Evolutionary conservation across 2,888 invertebrate species (phyloP), one percentile per base, ranked within the genome.

Genomic region (Epicampocera succincta): DNA sequence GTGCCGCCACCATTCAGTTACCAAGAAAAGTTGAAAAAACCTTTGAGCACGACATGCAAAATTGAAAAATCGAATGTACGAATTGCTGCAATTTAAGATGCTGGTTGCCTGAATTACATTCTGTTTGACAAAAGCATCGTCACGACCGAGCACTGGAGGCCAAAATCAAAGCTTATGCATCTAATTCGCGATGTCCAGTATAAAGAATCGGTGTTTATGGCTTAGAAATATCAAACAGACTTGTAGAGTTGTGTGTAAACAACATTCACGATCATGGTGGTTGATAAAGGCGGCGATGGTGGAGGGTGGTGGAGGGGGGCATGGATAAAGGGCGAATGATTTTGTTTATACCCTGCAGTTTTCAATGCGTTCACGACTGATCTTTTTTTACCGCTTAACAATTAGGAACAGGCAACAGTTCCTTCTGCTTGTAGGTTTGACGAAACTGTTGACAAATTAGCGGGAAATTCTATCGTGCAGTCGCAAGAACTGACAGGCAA

Each of bases 11-110:
- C 56, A 21, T 73, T 77, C 48, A 73, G 68, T 72, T 79, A 68
- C 54, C 46, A 42, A 52, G 60, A 72, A 79, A 72, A 80, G 68
- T 73, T 77, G 54, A 63, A 81, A 76, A 61, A 81, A 81, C 73
- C 46, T 68, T 69, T 33, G 50, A 73, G 61, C 81, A 77, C 72
- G 73, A 81, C 50, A 72, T 69, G 63, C 46, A 56, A 40, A 60
- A 68, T 8, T 46, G 8, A 76, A 48, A 25, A 58, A 48, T 58
- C 29, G 65, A 74, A 74, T 66, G 40, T 42, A 66, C 56, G 54
- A 48, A 73, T 58, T 33, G 50, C 21, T 56, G 54, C 50, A 75
- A 58, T 29, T 65, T 63, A 58, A 63, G 74, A 80, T 75, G 63
- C 68, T 80, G 80, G 21, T 17, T 29, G 61, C 29, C 50, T 58